Base-by-base conservation (phyloP, 2,797 vertebrate genomes). In the Hylomyscus alleni region DNA sequence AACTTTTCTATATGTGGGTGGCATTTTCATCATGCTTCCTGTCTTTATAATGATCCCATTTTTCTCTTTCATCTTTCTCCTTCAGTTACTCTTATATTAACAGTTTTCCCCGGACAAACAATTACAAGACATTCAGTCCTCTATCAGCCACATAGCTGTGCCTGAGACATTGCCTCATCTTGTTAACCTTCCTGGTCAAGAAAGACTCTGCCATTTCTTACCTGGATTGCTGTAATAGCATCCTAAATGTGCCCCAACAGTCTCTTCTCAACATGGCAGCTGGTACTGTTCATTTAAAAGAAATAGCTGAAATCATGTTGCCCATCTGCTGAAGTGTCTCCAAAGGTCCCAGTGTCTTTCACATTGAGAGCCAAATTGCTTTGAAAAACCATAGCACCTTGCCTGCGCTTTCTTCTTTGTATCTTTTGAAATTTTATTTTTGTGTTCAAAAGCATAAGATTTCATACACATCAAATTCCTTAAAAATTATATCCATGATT, bases 281-380 rank as follows among this genome's bases (percentile, higher is more conserved):
- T 77, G 77, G 50, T 77, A 22, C 20, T 24, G 34, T 37, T 94
- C 76, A 94, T 87, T 94, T 60, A 69, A 40, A 87, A 91, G 82
- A 87, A 91, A 86, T 91, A 65, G 7, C 69, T 58, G 31, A 60
- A 14, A 91, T 67, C 56, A 90, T 17, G 13, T 37, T 3, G 34
- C 24, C 56, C 76, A 67, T 50, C 75, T 87, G 44, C 62, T 87
- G 14, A 87, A 76, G 85, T 82, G 24, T 60, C 37, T 67, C 76
- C 37, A 15, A 3, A 80, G 56, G 44, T 58, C 54, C 47, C 37
- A 90, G 22, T 19, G 9, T 80, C 65, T 85, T 72, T 90, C 81
- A 85, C 8, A 29, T 37, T 50, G 11, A 88, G 58, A 67, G 31
- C 47, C 76, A 91, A 86, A 93, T 82, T 82, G 60, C 82, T 80